Base-by-base conservation (phyloP, 1,140 invertebrate genomes). In the Psix sp. region DNA sequence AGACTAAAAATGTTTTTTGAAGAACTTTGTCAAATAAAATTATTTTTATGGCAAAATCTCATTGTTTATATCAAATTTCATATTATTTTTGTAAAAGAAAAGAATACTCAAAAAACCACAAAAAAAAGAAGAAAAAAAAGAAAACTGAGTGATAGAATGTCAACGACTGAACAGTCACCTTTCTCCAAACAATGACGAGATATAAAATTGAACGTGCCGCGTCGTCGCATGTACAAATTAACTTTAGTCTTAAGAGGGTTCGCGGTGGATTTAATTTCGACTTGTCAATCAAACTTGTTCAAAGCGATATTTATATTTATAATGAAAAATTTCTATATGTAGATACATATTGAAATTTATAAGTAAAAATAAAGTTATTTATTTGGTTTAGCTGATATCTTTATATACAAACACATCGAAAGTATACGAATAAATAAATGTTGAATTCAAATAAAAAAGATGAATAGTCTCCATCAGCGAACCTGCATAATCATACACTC, bases 221-320 rank as follows among this genome's bases (percentile, higher is more conserved):
- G 5, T 45, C 54, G 33, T 57, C 14, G 15, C 10, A 60, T 60
- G 60, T 65, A 65, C 60, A 65, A 65, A 65, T 43, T 16, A 14
- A 62, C 17, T 52, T 65, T 52, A 24, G 18, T 5, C n/a, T 52
- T 65, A 65, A 65, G 48, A 14, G 5, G 7, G 36, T 29, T 45
- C 26, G 26, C 40, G 60, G 21, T 51, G 48, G 33, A 31, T 56
- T 4, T 31, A 52, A 11, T 46, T 40, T 40, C 17, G 18, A 21
- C 26, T 10, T 2, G 26, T 29, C 7, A 7, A 7, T 10, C 26
- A n/a, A 10, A 29, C 26, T 29, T 29, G 26, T 29, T 29, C 2
- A 2, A 2, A n/a, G 7, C n/a, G 7, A 29, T 10, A n/a, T 29
- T 29, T 7, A 29, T 7, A 10, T 29, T 10, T 7, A n/a, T 10